Base-by-base conservation (phyloP, 2,113 vertebrate genomes). In the Burhinus oedicnemus region DNA sequence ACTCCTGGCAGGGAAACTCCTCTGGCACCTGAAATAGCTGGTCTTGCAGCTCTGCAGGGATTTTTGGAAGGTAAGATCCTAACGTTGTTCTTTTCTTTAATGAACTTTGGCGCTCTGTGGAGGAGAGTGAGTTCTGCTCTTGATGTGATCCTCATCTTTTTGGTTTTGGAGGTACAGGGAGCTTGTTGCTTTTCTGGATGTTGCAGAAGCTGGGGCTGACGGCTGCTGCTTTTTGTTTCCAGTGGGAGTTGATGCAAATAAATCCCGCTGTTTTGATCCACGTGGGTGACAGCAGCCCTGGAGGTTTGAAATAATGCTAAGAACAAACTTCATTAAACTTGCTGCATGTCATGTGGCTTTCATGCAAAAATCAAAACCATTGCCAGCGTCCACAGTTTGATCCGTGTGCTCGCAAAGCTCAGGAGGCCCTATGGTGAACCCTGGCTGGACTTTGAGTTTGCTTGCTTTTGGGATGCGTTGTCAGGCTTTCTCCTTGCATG, bases 281-380 rank as follows among this genome's bases (percentile, higher is more conserved):
- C 8, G 70, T 94, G 95, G 97, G 94, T 89, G 94, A 93, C 83
- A 85, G 94, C 78, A 85, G 87, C 94, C 94, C 82, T 76, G 82
- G 84, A 91, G 94, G 64, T 80, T 95, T 87, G 74, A 69, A 95
- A 83, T 87, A 77, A 90, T n/a, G 75, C 54, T 66, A 47, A 86
- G 93, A 92, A 69, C 88, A 92, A 93, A 90, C 82, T 95, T 83
- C 85, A 89, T 93, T 90, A 90, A 81, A 77, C 82, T 90, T 45
- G 34, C 75, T 93, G 78, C 20, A 0, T 66, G 71, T 94, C 91
- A 87, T 70, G 84, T 91, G 91, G 95, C 89, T 94, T 83, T 86
- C 51, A 19, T 83, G 78, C 49, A 77, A 75, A 87, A 87, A 36
- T 20, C 29, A 78, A 84, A 9, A 17, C 79, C 38, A 2, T 64